Evolutionary conservation across 2,113 vertebrate genomes (phyloP), one percentile per base, ranked within the genome.

Genomic region (Phycodurus eques): DNA sequence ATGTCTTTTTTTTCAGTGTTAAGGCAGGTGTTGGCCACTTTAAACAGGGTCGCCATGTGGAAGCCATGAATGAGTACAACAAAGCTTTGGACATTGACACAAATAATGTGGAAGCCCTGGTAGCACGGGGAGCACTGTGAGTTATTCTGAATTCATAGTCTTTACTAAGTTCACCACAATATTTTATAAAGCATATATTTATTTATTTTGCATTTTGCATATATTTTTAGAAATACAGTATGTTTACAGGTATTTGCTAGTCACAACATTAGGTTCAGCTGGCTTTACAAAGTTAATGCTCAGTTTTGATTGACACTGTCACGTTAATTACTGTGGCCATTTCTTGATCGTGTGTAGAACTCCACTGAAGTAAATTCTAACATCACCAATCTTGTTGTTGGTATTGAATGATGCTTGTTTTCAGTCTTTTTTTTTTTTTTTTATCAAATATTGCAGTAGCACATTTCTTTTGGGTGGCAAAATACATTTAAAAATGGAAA

Each of bases 41-140:
- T 85, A 99, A 99, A 83, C 91, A 93, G 27, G 94, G 96, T 5
- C 95, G 90, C 9, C 95, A 97, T 0, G 96, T 98, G 14, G 97
- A 99, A 75, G 97, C 97, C 64, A 99, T 99, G 97, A 98, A 97
- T 49, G 98, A 98, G 77, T 99, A 98, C 83, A 99, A 97, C 91
- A 98, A 98, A 74, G 98, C 97, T 56, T 77, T 99, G 86, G 97
- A 99, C 86, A 98, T 99, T 5, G 98, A 99, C 85, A 92, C 89
- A 0, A 93, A 95, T 22, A 98, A 99, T 0, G 95, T 98, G 39
- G 98, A 99, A 88, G 96, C 97, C 11, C 90, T 98, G 59, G 98
- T 99, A 74, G 98, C 98, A n/a, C 95, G 98, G 5, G 98, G 98
- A 84, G 98, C 98, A 64, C 80, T 99, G 97, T 99, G 94, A 88